Base-by-base conservation (phyloP, 1,140 invertebrate species). In the Melipona quadrifasciata region DNA sequence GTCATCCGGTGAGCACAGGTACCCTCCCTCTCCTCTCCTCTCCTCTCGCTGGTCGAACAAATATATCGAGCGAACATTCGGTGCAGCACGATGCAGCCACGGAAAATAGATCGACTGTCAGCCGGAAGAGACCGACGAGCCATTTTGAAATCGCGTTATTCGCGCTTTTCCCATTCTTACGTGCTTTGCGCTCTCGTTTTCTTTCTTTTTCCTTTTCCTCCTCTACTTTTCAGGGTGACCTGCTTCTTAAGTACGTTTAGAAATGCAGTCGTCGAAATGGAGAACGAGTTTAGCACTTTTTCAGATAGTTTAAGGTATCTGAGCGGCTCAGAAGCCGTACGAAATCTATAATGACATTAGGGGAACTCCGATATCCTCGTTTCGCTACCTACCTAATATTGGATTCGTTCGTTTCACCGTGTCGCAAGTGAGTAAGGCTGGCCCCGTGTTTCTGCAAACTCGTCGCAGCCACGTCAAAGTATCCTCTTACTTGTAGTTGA, bases 301-400 rank as follows among this genome's bases (percentile, higher is more conserved):
- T 47, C 39, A 58, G 68, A 57, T 77, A 79, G 84, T 86, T 84
- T 84, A 84, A 88, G 80, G 68, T 76, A 92, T 93, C 82, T 90
- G 91, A 89, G 83, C 88, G 85, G 90, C 87, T 92, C 87, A 78
- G 92, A 93, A 93, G 91, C 92, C 93, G 19, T 93, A 93, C 78
- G 61, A 89, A 84, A 78, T 71, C 86, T 51, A 51, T 90, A 93
- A 93, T 91, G 84, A 86, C 84, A 90, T 93, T 93, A 93, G 68
- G 27, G 64, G 75, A 79, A 55, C 75, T 79, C 65, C 67, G 75
- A 78, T 77, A 84, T 47, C 65, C 39, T 3, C 39, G 55, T 79
- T 79, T 84, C 82, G 27, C 57, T 47, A 67, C 19, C 82, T 21
- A 51, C 14, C 65, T 47, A 34, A 70, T 78, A 78, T 83, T 65